Conservation (phyloP, 2,113 vertebrate genomes). For the Sinocyclocheilus rhinocerous region DNA sequence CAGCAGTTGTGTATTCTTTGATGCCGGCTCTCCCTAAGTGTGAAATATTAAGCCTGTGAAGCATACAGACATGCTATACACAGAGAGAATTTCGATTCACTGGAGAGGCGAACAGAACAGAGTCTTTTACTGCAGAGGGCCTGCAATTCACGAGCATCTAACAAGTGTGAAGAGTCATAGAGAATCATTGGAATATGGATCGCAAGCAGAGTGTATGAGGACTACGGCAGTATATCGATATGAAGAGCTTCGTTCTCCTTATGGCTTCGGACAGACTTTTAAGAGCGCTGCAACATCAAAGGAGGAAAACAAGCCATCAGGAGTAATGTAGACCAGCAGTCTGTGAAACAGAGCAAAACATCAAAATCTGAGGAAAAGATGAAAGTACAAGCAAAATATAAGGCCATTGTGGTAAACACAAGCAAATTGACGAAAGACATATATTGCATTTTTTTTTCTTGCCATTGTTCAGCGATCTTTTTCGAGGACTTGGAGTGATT, state of each 20-base stretch:
- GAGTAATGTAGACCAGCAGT: conserved; percentile 40
- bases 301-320: conserved; percentile 43
- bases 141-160: conserved; percentile 46
- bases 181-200: conserved; percentile 51
- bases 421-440: conserved; percentile 21
- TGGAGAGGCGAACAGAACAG: conserved; percentile 4
- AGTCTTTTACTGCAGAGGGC: conserved; percentile 29
- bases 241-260: conserved; percentile 42
- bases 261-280: conserved; percentile 27
- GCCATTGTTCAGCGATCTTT: background rate
- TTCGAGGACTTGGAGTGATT: background rate
- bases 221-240: conserved; percentile 34
- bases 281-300: conserved; percentile 47
- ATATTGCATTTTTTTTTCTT: conserved; percentile 9
- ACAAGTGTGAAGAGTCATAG: conserved; percentile 46
- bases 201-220: conserved; percentile 24
- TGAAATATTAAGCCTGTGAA: conserved; percentile 32
- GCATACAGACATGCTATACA: conserved; percentile 18
- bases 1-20: conserved; percentile 25
- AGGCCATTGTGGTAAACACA: conserved; percentile 30
- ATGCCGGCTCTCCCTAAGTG: conserved; percentile 14
- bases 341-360: conserved; percentile 49
- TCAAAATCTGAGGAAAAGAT: conserved; percentile 46
- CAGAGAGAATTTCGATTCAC: conserved; percentile 8
- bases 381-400: conserved; percentile 37